Conservation (phyloP, 2,113 vertebrate species). For the Hippocampus comes region DNA sequence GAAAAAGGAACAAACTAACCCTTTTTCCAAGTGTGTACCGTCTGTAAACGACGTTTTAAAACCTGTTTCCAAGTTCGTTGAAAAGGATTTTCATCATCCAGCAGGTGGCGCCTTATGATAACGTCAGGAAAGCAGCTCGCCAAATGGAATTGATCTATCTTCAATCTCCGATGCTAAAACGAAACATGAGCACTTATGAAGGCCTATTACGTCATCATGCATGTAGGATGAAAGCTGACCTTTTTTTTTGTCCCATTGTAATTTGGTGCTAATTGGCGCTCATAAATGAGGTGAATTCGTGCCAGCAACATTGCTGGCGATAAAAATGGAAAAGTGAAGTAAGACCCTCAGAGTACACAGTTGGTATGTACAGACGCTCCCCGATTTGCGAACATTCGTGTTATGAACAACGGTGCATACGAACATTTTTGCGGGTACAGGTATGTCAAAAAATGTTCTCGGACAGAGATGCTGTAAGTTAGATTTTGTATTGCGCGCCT, state of each 20-base stretch:
- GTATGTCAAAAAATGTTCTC: too few species aligned
- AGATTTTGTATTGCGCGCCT: too few species aligned
- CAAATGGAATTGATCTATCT: neutral
- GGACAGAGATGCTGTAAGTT: too few species aligned
- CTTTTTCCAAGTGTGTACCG: neutral
- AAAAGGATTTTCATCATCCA: conserved; percentile 23
- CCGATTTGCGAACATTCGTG: too few species aligned
- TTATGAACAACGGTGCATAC: too few species aligned
- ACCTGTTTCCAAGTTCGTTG: neutral
- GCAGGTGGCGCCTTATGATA: conserved; percentile 52
- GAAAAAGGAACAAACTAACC: too few species aligned
- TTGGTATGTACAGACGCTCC: neutral
- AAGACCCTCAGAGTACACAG: conserved; percentile 5
- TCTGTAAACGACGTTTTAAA: neutral
- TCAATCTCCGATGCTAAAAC: neutral
- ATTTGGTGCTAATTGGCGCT: neutral
- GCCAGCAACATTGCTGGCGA: too few species aligned
- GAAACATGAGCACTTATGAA: neutral
- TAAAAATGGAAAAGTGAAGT: neutral
- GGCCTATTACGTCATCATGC: neutral
- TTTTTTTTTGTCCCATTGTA: neutral
- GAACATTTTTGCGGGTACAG: too few species aligned
- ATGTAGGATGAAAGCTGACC: neutral
- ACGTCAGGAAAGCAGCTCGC: neutral
- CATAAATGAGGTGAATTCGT: conserved; percentile 4